phyloP scores from a whole-genome alignment of 2,113 vertebrate species.

The Cryptoleucopteryx plumbea region DNA sequence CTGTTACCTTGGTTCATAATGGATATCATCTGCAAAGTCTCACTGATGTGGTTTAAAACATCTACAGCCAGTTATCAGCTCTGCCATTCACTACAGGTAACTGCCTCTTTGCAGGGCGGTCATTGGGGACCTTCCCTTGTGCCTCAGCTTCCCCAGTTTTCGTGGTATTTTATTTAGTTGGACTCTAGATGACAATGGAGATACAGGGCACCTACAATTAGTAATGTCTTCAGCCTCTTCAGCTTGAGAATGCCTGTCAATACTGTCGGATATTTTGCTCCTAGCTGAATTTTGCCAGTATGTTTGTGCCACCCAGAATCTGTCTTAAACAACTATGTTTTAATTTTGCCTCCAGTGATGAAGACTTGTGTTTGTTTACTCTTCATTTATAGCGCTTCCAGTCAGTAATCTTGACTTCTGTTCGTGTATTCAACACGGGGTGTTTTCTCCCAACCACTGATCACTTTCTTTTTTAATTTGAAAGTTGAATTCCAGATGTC shows the following conservation, averaged over 20 bases:
- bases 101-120: background rate
- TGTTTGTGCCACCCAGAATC: background rate
- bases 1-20: background rate
- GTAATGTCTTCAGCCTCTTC: background rate
- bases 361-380: background rate
- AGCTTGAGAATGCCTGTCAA: background rate
- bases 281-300: background rate
- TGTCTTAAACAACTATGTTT: background rate
- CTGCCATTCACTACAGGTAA: background rate
- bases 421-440: fast-evolving
- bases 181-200: background rate
- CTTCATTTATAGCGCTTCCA: background rate
- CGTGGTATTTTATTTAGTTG: background rate
- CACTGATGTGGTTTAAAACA: background rate
- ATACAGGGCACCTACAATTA: background rate
- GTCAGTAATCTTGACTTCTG: background rate
- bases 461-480: background rate
- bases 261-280: background rate
- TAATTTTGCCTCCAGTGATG: background rate
- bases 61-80: background rate
- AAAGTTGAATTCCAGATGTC: background rate
- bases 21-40: background rate
- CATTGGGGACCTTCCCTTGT: background rate
- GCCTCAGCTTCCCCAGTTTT: background rate
- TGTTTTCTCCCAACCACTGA: background rate